Conservation (phyloP, 2,113 vertebrate species). For the Numida meleagris region DNA sequence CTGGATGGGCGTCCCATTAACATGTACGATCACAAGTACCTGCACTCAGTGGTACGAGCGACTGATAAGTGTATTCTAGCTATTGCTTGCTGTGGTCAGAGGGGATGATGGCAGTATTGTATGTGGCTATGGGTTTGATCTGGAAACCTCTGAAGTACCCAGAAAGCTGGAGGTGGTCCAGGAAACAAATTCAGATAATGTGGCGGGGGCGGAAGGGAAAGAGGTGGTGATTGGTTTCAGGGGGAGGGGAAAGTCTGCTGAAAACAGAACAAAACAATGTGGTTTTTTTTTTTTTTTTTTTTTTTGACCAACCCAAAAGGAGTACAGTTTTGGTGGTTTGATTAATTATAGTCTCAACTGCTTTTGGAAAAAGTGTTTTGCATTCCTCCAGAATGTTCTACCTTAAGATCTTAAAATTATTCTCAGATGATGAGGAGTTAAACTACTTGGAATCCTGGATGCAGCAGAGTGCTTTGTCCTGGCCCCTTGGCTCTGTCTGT, state of each 20-base stretch:
- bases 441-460: not conserved
- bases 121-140: not conserved
- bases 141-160: not conserved
- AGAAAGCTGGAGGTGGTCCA: not conserved
- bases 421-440: slow-evolving; percentile 4
- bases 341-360: not conserved
- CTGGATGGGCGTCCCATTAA: slow-evolving; percentile 88
- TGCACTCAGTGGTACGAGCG: slow-evolving; percentile 89
- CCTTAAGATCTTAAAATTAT: not conserved
- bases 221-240: not conserved
- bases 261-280: not conserved
- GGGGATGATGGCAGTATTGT: not conserved
- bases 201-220: not conserved
- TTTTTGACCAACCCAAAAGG: not conserved
- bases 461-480: not conserved
- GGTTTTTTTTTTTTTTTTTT: not conserved
- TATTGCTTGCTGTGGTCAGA: not conserved
- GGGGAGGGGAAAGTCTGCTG: not conserved
- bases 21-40: slow-evolving; percentile 87
- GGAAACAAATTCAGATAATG: not conserved
- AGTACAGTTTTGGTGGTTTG: not conserved
- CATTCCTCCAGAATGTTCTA: not conserved
- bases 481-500: slow-evolving; percentile 13
- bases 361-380: not conserved
- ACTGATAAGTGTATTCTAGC: not conserved